A percentile compares a stretch with the other conserved stretches of the same genome.
phyloP scores from a whole-genome alignment of 2,113 vertebrate genomes.

The Albula glossodonta region DNA sequence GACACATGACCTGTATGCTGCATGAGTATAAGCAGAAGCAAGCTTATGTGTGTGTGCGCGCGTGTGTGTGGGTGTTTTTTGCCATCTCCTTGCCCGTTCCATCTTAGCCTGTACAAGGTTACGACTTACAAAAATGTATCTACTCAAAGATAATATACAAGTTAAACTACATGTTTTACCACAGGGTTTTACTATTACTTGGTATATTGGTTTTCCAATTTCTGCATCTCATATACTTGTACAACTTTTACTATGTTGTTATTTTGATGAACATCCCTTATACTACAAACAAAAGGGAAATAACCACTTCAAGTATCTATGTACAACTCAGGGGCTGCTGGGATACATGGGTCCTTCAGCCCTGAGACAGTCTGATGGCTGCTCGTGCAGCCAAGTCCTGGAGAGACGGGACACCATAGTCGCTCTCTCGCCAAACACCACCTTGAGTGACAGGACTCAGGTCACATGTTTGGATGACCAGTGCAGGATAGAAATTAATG shows the following conservation, averaged over 20 bases:
- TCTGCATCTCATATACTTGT: slow-evolving; percentile 61
- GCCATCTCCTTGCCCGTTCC: slow-evolving; percentile 60
- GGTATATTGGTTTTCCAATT: slow-evolving; percentile 54
- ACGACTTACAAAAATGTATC: slow-evolving; percentile 65
- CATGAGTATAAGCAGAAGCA: too few relatives aligned
- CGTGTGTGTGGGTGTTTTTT: slow-evolving; percentile 32
- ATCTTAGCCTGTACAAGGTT: slow-evolving; percentile 62
- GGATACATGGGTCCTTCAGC: slow-evolving; percentile 30
- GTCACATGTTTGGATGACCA: slow-evolving; percentile 37
- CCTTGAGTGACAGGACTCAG: slow-evolving; percentile 21
- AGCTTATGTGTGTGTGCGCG: slow-evolving; percentile 9
- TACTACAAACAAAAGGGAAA: slow-evolving; percentile 61
- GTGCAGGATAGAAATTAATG: slow-evolving; percentile 51
- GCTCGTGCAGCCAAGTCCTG: slow-evolving; percentile 40
- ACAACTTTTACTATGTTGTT: slow-evolving; percentile 55
- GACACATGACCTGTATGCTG: too few relatives aligned
- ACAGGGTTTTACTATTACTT: slow-evolving; percentile 71
- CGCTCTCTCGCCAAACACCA: slow-evolving; percentile 19
- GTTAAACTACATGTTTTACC: slow-evolving; percentile 66
- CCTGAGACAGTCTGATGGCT: slow-evolving; percentile 42
- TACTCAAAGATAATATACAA: slow-evolving; percentile 67
- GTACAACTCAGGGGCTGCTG: slow-evolving; percentile 50
- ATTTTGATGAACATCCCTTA: slow-evolving; percentile 58
- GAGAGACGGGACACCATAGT: slow-evolving; percentile 27
- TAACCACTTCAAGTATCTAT: slow-evolving; percentile 66